Percentiles rank a stretch among this genome's conserved stretches.
Evolutionary conservation across 64 coral and sea anemone genomes (phyloP).

Genomic region (Stichodactyla helianthus): DNA sequence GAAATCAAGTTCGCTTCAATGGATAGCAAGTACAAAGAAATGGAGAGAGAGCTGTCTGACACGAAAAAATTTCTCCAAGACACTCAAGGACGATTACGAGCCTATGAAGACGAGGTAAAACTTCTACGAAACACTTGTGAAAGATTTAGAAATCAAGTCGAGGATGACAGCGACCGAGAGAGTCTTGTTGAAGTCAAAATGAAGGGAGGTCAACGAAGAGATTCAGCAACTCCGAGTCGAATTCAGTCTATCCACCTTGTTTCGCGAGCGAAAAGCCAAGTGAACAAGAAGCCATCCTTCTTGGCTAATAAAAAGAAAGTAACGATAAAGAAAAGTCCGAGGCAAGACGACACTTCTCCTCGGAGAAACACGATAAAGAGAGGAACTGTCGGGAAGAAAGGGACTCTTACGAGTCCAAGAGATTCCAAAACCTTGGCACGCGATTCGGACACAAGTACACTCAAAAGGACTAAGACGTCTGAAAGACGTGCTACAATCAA

Average conservation of each 20-base stretch:
- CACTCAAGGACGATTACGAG: neutral
- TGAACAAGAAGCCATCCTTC: neutral
- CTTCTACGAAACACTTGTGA: neutral
- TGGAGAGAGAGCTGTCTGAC: slow-evolving; percentile 10
- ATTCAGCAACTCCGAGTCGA: slow-evolving; percentile 9
- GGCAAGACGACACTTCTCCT: neutral
- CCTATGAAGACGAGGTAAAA: slow-evolving; percentile 6
- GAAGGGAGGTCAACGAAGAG: neutral
- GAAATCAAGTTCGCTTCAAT: neutral
- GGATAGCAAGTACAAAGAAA: slow-evolving; percentile 25
- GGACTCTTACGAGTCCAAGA: neutral
- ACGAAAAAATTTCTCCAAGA: neutral
- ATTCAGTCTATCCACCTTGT: slow-evolving; percentile 23
- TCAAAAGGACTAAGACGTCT: neutral
- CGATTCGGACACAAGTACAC: neutral
- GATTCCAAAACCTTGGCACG: slow-evolving; percentile 1
- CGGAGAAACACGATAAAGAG: neutral
- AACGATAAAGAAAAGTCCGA: slow-evolving; percentile 11
- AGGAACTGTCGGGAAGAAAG: neutral
- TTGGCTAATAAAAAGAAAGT: slow-evolving; percentile 6
- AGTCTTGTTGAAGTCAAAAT: slow-evolving; percentile 27
- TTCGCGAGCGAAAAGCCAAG: neutral
- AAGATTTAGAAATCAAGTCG: neutral
- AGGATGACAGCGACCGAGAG: slow-evolving; percentile 18
- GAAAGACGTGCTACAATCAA: neutral